A percentile compares a stretch with the other conserved stretches of the same genome.
Evolutionary conservation across 2,113 vertebrate genomes (phyloP).

Genomic region (Thalassoma bifasciatum): DNA sequence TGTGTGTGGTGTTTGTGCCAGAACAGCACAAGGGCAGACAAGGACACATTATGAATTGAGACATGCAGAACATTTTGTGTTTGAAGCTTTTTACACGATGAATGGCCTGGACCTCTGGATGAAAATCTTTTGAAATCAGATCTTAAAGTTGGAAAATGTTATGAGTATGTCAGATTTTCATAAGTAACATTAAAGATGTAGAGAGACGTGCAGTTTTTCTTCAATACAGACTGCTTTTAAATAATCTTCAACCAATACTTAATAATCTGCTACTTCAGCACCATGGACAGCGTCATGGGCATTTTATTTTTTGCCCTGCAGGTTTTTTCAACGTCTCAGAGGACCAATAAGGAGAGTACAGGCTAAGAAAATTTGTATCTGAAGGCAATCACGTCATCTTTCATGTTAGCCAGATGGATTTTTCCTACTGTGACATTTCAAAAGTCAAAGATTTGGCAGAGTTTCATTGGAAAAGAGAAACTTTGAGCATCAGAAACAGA

Average conservation of each 20-base stretch:
- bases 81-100: neutral
- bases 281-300: neutral
- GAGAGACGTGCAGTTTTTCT: no score
- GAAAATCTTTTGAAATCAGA: no score
- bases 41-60: constrained; percentile 6
- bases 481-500: no score
- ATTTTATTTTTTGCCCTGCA: neutral
- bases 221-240: no score
- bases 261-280: neutral
- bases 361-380: no score
- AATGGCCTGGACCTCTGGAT: neutral
- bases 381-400: neutral
- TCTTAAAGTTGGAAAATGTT: no score
- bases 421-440: neutral
- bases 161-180: no score
- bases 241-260: no score
- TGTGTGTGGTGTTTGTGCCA: neutral
- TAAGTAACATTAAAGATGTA: no score
- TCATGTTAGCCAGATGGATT: neutral
- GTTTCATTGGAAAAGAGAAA: no score
- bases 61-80: neutral
- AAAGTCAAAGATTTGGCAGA: neutral
- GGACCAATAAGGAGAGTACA: no score
- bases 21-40: constrained; percentile 1
- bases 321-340: no score